phyloP scores from a whole-genome alignment of 2,797 vertebrate genomes.

The Gadopsis bispinosus region DNA sequence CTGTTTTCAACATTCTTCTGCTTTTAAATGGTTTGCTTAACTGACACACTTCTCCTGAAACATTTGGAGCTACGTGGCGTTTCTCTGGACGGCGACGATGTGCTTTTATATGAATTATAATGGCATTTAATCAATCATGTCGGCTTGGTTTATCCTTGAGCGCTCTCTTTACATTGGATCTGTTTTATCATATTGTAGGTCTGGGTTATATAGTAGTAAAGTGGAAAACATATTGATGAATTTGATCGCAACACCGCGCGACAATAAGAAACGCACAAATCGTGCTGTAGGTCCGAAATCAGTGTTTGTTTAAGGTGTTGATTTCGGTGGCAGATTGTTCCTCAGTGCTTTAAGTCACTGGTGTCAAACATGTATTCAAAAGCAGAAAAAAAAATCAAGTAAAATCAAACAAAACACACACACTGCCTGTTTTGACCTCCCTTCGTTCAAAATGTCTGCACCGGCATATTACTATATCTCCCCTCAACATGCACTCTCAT shows the following conservation, averaged over 20 bases:
- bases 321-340: background rate
- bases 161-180: background rate
- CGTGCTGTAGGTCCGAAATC: background rate
- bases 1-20: conserved; percentile 2
- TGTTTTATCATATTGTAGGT: background rate
- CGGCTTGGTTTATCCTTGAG: too few relatives aligned
- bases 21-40: background rate
- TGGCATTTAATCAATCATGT: background rate
- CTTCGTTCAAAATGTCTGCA: conserved; percentile 66
- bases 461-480: conserved; percentile 75
- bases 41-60: background rate
- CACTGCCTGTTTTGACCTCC: conserved; percentile 63
- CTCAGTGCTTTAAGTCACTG: background rate
- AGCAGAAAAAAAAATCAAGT: background rate
- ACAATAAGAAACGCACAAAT: background rate
- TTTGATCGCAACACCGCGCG: background rate
- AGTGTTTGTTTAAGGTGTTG: background rate
- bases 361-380: conserved; percentile 53
- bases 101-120: background rate
- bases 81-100: background rate
- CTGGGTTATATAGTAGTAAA: background rate
- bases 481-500: conserved; percentile 67
- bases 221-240: background rate
- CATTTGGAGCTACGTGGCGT: background rate
- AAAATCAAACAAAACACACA: conserved; percentile 14